Base-by-base conservation (phyloP, 2,888 invertebrate species). In the Melipona beecheii region DNA sequence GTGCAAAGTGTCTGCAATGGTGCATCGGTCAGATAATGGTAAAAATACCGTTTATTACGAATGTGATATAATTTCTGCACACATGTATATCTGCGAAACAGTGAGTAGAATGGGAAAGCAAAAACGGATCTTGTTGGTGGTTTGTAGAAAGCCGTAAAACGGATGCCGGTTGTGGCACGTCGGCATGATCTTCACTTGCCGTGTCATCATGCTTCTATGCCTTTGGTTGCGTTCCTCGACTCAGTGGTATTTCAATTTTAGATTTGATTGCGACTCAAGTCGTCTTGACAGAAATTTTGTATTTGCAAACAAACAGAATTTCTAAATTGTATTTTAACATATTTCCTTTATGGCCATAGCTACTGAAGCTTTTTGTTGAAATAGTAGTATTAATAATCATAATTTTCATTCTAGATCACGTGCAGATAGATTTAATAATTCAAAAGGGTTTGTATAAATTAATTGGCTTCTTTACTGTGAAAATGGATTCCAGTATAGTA, bases 161-260 rank as follows among this genome's bases (percentile, higher is more conserved):
- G 99, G 98, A 96, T 99, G 92, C 99, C 99, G 90, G 99, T 99
- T 88, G n/a, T n/a, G n/a, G n/a, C n/a, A n/a, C n/a, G n/a, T n/a
- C n/a, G n/a, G n/a, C n/a, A n/a, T n/a, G n/a, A n/a, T n/a, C n/a
- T n/a, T n/a, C n/a, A n/a, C n/a, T n/a, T n/a, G n/a, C n/a, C n/a
- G n/a, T n/a, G n/a, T n/a, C n/a, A n/a, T n/a, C n/a, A n/a, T n/a
- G n/a, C n/a, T n/a, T n/a, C n/a, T n/a, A n/a, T n/a, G n/a, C n/a
- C n/a, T n/a, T n/a, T n/a, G n/a, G n/a, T n/a, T n/a, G n/a, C n/a
- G n/a, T n/a, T n/a, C n/a, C n/a, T n/a, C n/a, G n/a, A n/a, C n/a
- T n/a, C n/a, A n/a, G n/a, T n/a, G n/a, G n/a, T n/a, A 94, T 99
- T 90, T 98, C 24, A 3, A 19, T 50, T n/a, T 74, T 52, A n/a